Base-by-base conservation (phyloP, 92 coral and sea anemone genomes). In the Parazoanthus swiftii region DNA sequence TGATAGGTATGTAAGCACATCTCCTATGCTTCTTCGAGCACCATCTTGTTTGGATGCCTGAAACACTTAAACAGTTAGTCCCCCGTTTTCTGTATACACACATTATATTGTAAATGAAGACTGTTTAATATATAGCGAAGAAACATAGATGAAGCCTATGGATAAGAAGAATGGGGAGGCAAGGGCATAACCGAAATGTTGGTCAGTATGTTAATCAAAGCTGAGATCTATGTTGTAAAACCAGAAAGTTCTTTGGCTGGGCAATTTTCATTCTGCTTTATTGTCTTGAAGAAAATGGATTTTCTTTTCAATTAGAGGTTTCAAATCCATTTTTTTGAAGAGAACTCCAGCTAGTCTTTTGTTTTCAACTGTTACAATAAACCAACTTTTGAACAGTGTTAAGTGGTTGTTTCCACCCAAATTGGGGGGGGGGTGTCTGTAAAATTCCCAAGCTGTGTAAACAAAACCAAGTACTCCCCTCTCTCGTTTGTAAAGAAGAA, bases 31-130 rank as follows among this genome's bases (percentile, higher is more conserved):
- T 13, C 85, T 79, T 4, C 76, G 74, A 4, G 74, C 90, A 15
- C 90, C 92, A 92, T 89, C 94, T 75, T 66, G 79, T 1, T 89
- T 85, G 37, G 82, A 88, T n/a, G 91, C n/a, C 93, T 91, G 74
- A 76, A 76, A 39, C 23, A 46, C 72, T 44, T 44, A n/a, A n/a
- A 44, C 50, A 44, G 50, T 44, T 44, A 44, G 50, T 8, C 50
- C 50, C n/a, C 50, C 50, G 9, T 44, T 44, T 44, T 44, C 50
- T 44, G 50, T 5, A 44, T 44, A 44, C 50, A 44, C 50, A 0
- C 6, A 3, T 44, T n/a, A n/a, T n/a, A n/a, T n/a, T n/a, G n/a
- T n/a, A n/a, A 44, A 44, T 0, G 9, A 44, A 44, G 50, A 44
- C 5, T 44, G 5, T 1, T 44, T 44, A 44, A 7, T 0, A 6